phyloP scores from a whole-genome alignment of 2,113 vertebrate genomes.

The Dasypus novemcinctus region DNA sequence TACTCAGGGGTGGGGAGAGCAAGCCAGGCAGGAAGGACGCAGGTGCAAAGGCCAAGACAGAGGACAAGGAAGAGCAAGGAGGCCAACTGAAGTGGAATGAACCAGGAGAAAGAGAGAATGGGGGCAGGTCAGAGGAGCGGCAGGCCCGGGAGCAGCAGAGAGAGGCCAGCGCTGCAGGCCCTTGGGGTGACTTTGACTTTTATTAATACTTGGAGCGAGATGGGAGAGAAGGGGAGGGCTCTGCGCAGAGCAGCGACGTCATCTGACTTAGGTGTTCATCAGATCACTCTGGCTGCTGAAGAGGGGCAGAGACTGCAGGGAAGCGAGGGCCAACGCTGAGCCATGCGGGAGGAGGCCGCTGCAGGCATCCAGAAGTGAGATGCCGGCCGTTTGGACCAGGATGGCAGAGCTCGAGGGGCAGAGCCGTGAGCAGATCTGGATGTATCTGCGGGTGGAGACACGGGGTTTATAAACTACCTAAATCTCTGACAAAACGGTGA shows the following conservation, averaged over 20 bases:
- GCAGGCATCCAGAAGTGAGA: background rate
- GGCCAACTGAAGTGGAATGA: background rate
- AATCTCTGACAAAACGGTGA: background rate
- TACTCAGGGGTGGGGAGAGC: no score
- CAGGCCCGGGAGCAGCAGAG: fast-evolving
- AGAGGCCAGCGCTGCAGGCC: fast-evolving
- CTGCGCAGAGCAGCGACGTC: background rate
- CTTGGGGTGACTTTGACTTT: background rate
- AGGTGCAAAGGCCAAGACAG: background rate
- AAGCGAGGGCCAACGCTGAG: background rate
- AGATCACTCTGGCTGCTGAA: background rate
- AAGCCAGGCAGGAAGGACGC: fast-evolving
- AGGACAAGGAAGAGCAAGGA: background rate
- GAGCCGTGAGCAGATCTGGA: background rate
- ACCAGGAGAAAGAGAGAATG: background rate
- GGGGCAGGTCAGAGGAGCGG: background rate
- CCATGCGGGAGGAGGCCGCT: fast-evolving
- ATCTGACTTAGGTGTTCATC: background rate
- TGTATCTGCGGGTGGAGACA: background rate
- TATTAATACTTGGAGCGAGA: no score
- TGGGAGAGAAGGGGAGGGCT: background rate
- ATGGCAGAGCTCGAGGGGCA: no score
- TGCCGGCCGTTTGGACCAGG: fast-evolving
- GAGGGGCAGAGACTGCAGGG: fast-evolving
- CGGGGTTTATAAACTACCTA: background rate